Base-by-base conservation (phyloP, 2,797 vertebrate genomes). In the Semotilus atromaculatus region DNA sequence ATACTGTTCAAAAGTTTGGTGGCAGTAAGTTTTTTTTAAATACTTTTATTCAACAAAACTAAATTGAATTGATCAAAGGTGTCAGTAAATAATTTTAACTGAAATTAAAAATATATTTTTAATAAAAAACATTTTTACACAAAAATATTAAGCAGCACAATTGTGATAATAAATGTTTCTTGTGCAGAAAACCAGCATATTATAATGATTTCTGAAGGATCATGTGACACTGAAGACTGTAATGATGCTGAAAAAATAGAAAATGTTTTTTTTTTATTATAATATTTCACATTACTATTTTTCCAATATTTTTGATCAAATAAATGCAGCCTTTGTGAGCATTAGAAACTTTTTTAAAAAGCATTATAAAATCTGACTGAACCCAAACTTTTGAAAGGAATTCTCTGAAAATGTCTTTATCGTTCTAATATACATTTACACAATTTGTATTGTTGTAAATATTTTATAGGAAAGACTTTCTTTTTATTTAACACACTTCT, bases 401-500 rank as follows among this genome's bases (percentile, higher is more conserved):
- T 34, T 74, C 19, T 53, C 10, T 23, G 13, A 74, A 76, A 58
- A 40, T 38, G 21, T 58, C 23, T 38, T 58, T n/a, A 18, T 40
- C 9, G 3, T 60, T 23, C 23, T 64, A 64, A 64, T 19, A 78
- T 18, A 58, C 0, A 45, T 53, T 53, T 53, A 53, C 19, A 23
- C 7, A 53, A 53, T 60, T 26, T 60, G 11, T 26, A 26, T 60
- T 26, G 5, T 26, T 26, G 58, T 26, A 60, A 26, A 60, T 60
- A 26, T 60, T 26, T 60, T 60, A 26, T 5, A 60, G 31, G 34
- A 21, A 74, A 31, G 16, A 31, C 5, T 11, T 13, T 8, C 23
- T 68, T 8, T 29, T 68, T n/a, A n/a, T n/a, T 38, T 11, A 40
- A 73, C 19, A 72, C 82, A 81, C 21, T 83, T 76, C 64, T 77